Evolutionary conservation across 2,888 invertebrate species (phyloP).

Genomic region (Liodrosophila aerea): DNA sequence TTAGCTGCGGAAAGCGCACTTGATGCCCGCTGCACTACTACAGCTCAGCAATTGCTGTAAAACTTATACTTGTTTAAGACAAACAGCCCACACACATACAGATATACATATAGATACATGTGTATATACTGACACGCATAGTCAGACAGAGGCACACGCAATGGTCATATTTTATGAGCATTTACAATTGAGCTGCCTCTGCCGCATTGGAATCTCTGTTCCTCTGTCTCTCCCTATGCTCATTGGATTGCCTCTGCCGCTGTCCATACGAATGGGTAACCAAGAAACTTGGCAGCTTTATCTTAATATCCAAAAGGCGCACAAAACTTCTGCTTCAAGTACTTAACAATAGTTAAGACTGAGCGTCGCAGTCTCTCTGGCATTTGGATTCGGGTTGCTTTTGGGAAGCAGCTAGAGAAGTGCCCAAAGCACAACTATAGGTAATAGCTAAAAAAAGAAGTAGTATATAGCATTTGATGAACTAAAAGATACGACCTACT

Average conservation of each 20-base stretch:
- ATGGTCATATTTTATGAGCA: conserved; percentile 41
- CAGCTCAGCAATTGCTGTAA: conserved; percentile 47
- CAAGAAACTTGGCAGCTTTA: conserved; percentile 55
- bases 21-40: conserved; percentile 55
- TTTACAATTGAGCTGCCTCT: conserved; percentile 47
- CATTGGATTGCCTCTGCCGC: background rate
- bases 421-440: background rate
- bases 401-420: conserved; percentile 6
- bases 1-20: conserved; percentile 76
- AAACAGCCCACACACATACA: conserved; percentile 32
- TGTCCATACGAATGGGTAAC: conserved; percentile 9
- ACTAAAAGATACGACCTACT: too few species aligned
- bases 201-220: conserved; percentile 21
- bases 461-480: too few species aligned
- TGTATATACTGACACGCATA: conserved; percentile 7
- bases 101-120: conserved; percentile 1
- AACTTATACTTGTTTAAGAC: conserved; percentile 37
- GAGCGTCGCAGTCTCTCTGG: conserved; percentile 12
- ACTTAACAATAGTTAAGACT: conserved; percentile 63
- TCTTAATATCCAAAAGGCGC: conserved; percentile 48
- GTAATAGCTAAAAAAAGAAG: too few species aligned
- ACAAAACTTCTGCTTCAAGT: conserved; percentile 50
- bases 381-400: conserved; percentile 18
- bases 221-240: background rate
- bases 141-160: conserved; percentile 11